phyloP scores from a whole-genome alignment of 2,797 vertebrate species.

The Phyllotis vaccarum region DNA sequence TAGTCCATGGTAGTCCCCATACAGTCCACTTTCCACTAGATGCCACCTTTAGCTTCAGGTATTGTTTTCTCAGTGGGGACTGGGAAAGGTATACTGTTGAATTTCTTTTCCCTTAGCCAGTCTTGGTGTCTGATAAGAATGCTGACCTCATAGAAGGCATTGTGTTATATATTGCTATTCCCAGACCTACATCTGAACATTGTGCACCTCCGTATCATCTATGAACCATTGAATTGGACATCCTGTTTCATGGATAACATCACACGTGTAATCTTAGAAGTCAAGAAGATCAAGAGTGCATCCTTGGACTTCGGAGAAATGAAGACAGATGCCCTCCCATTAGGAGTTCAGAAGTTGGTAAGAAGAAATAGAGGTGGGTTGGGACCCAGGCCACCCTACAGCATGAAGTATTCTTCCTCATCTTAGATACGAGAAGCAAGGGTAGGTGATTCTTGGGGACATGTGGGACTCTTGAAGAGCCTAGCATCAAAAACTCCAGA shows the following conservation, averaged over 20 bases:
- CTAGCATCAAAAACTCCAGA: rapidly evolving
- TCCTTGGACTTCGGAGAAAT: conserved; percentile 65
- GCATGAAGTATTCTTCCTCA: rapidly evolving
- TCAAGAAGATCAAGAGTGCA: neutral
- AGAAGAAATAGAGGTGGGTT: neutral
- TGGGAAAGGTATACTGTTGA: neutral
- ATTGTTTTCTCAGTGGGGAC: neutral
- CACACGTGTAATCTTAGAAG: neutral
- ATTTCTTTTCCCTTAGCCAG: conserved; percentile 45
- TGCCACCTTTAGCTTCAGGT: conserved; percentile 50
- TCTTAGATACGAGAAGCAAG: rapidly evolving
- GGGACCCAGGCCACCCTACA: rapidly evolving
- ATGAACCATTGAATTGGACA: conserved; percentile 31
- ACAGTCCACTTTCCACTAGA: rapidly evolving
- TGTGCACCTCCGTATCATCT: rapidly evolving
- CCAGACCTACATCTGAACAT: rapidly evolving
- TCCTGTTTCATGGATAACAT: conserved; percentile 57
- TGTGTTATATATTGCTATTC: conserved; percentile 4
- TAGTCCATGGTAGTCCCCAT: rapidly evolving
- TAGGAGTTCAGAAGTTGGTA: rapidly evolving
- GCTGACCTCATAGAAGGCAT: conserved; percentile 27
- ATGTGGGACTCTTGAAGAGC: too few relatives aligned
- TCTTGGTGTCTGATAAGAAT: neutral
- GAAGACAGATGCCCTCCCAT: neutral
- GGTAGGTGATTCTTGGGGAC: neutral